Percentiles rank a stretch among this genome's conserved stretches.
Evolutionary conservation across 2,797 vertebrate species (phyloP).

Genomic region (Myotis pilosus): DNA sequence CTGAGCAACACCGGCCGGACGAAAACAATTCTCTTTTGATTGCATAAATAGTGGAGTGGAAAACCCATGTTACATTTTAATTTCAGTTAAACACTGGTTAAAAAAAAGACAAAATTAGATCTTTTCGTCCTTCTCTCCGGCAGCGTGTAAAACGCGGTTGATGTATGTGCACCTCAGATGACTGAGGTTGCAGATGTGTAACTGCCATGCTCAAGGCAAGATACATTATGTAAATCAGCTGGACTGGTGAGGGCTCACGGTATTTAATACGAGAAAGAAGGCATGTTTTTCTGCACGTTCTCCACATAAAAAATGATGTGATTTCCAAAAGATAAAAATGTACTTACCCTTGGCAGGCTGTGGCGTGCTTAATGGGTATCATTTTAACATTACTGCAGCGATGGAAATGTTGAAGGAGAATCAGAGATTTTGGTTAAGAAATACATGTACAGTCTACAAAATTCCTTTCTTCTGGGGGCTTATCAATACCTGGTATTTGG

Average conservation of each 20-base stretch:
- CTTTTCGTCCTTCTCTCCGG: conserved; percentile 9
- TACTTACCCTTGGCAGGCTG: conserved; percentile 41
- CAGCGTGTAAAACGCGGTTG: not conserved
- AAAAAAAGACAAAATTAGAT: conserved; percentile 34
- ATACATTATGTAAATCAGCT: conserved; percentile 29
- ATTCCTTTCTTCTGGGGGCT: not conserved
- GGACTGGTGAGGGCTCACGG: not conserved
- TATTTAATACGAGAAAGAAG: not conserved
- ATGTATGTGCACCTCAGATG: not conserved
- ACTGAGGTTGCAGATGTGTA: conserved; percentile 15
- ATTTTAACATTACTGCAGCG: not conserved
- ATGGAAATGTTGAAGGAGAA: not conserved
- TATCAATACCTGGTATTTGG: not conserved
- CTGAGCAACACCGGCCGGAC: too few relatives aligned
- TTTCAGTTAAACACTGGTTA: conserved; percentile 4
- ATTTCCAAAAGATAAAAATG: conserved; percentile 65
- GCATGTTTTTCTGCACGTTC: conserved; percentile 50
- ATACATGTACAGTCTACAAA: not conserved
- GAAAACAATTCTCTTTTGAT: not conserved
- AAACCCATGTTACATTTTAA: conserved; percentile 25
- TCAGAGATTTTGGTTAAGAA: conserved; percentile 33
- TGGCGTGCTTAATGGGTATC: not conserved
- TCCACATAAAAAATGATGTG: conserved; percentile 32
- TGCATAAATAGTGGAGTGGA: not conserved
- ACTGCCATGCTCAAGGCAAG: not conserved